Evolutionary conservation across 2,888 invertebrate genomes (phyloP), one percentile per base, ranked within the genome.

Genomic region (Dasypogon diadema): DNA sequence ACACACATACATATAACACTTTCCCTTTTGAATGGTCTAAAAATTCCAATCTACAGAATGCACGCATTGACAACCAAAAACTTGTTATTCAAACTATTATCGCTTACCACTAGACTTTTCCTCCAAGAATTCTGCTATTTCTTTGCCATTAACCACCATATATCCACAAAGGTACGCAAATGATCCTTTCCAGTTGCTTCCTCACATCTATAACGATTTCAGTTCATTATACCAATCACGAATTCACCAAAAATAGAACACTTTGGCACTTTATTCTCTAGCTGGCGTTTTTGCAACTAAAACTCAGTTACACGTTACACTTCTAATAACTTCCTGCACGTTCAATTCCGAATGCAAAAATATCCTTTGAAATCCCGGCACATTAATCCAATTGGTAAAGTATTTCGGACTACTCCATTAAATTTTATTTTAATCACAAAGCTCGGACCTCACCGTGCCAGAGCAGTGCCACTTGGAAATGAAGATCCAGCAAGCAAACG

Each of bases 221-320:
- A 70, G n/a, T 56, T 30, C n/a, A 12, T 42, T 42, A 42, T 42
- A 42, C 42, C 42, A 42, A 42, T 24, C 70, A 24, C 21, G 10
- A 34, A 30, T 54, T 54, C 54, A 54, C 54, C 54, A 54, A 70
- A 70, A 70, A 70, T 70, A 70, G 70, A 70, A 70, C 70, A 70
- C 70, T 54, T n/a, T n/a, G 54, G 54, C 70, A 70, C 54, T 54
- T 70, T 70, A 68, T 48, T 26, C 51, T 30, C 30, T 54, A 54
- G 21, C 65, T 65, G 48, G 46, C 46, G 24, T 65, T 65, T 65
- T 46, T 65, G 37, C 34, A 60, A 34, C 37, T 16, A 30, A 14
- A 30, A 16, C 58, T 30, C 24, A 30, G 58, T n/a, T 26, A 26
- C 30, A 26, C 30, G 24, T 58, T n/a, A 58, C 58, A 34, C 60